phyloP scores from a whole-genome alignment of 2,113 vertebrate species.

The Phaethornis superciliosus region DNA sequence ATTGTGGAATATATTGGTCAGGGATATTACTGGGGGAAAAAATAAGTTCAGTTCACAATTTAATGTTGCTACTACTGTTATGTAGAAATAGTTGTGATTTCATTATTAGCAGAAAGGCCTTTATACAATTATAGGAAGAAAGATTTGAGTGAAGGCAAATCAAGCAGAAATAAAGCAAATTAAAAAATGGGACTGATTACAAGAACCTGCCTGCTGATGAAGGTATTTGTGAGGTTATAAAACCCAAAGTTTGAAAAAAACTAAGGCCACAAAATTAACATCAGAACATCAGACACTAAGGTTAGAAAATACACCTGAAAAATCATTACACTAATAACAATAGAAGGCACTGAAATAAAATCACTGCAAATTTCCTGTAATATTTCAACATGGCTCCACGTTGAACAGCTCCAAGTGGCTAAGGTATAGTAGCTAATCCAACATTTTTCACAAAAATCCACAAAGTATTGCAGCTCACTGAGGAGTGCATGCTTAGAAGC shows the following conservation, averaged over 20 bases:
- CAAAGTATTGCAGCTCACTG: neutral
- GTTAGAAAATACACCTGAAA: neutral
- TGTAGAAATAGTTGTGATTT: neutral
- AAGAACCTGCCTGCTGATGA: fast-evolving
- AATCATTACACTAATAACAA: neutral
- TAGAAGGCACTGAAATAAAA: neutral
- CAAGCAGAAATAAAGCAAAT: neutral
- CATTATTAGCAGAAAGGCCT: neutral
- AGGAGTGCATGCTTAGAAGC: neutral
- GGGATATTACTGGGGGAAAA: no score
- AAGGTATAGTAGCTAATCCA: neutral
- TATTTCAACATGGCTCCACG: neutral
- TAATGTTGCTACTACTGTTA: neutral
- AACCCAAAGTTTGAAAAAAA: neutral
- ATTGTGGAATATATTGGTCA: neutral
- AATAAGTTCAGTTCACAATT: neutral
- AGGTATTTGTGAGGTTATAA: neutral
- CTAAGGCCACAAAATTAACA: neutral
- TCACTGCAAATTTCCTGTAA: neutral
- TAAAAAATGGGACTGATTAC: neutral
- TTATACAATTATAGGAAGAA: neutral
- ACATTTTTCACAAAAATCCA: neutral
- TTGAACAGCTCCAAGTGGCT: neutral
- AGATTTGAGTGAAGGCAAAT: neutral
- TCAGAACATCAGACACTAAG: neutral